Conservation (phyloP, 30 jellyfish, hydroid and myxozoan genomes). For the Haliclystus octoradiatus region DNA sequence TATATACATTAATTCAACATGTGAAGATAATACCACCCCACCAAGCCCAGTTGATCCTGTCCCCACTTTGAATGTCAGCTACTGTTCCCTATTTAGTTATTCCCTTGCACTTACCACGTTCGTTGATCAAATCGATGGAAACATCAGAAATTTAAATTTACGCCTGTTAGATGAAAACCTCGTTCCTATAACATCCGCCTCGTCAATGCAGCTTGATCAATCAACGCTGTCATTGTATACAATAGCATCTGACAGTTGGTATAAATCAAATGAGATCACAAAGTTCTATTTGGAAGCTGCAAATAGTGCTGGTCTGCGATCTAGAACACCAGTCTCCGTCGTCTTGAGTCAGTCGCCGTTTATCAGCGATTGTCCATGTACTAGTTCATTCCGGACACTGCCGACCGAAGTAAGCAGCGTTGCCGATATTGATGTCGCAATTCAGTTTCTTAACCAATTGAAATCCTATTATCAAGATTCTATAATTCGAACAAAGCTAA, state of each 20-base stretch:
- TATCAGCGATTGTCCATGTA: slow-evolving; percentile 30
- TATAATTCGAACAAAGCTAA: slow-evolving; percentile 21
- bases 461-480: slow-evolving; percentile 47
- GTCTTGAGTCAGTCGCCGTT: slow-evolving; percentile 7
- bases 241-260: background rate
- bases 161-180: background rate
- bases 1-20: slow-evolving; percentile 33
- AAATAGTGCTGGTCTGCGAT: background rate
- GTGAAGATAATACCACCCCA: slow-evolving; percentile 52
- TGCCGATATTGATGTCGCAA: slow-evolving; percentile 68
- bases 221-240: background rate
- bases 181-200: background rate
- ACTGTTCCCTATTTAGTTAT: background rate
- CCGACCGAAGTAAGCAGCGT: slow-evolving; percentile 39
- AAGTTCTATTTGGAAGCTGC: background rate
- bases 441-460: slow-evolving; percentile 40
- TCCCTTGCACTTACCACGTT: background rate
- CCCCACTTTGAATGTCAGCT: slow-evolving; percentile 9
- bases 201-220: background rate
- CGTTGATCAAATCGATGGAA: background rate
- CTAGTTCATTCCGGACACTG: slow-evolving; percentile 12
- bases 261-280: background rate
- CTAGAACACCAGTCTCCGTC: background rate
- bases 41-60: slow-evolving; percentile 39
- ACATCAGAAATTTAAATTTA: background rate